phyloP scores from a whole-genome alignment of 2,113 vertebrate species.

The Hepsetus odoe region DNA sequence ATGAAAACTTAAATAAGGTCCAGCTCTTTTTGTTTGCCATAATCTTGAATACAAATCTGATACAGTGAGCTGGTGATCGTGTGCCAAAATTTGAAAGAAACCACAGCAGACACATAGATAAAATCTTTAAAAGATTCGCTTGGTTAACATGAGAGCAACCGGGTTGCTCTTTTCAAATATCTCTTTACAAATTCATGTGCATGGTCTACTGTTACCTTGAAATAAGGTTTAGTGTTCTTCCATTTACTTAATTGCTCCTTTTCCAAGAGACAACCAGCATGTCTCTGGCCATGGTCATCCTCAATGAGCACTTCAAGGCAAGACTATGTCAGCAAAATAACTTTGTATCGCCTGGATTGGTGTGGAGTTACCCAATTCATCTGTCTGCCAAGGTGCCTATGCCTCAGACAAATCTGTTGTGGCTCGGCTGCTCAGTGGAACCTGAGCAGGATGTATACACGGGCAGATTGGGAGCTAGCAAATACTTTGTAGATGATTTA shows the following conservation, averaged over 20 bases:
- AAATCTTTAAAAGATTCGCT: conserved; percentile 46
- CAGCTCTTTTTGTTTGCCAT: background rate
- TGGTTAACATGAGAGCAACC: conserved; percentile 57
- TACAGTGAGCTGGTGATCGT: background rate
- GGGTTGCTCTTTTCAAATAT: conserved; percentile 62
- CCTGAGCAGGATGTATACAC: conserved; percentile 30
- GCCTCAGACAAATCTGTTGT: conserved; percentile 9
- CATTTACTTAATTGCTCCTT: conserved; percentile 75
- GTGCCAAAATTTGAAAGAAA: conserved; percentile 17
- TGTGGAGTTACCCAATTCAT: conserved; percentile 13
- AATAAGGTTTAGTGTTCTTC: conserved; percentile 76
- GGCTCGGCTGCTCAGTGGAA: background rate
- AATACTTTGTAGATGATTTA: conserved; percentile 16
- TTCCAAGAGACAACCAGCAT: conserved; percentile 27
- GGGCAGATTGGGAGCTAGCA: background rate
- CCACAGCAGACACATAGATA: background rate
- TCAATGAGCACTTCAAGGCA: background rate
- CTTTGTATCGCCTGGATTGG: background rate
- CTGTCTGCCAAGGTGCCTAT: background rate
- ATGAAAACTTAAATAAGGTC: background rate
- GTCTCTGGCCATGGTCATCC: background rate
- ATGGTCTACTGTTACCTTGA: conserved; percentile 69
- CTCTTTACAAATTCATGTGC: conserved; percentile 72
- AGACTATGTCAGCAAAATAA: conserved; percentile 27
- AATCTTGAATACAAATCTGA: background rate